Evolutionary conservation across 2,888 invertebrate genomes (phyloP), one percentile per base, ranked within the genome.

Genomic region (Oligia latruncula): DNA sequence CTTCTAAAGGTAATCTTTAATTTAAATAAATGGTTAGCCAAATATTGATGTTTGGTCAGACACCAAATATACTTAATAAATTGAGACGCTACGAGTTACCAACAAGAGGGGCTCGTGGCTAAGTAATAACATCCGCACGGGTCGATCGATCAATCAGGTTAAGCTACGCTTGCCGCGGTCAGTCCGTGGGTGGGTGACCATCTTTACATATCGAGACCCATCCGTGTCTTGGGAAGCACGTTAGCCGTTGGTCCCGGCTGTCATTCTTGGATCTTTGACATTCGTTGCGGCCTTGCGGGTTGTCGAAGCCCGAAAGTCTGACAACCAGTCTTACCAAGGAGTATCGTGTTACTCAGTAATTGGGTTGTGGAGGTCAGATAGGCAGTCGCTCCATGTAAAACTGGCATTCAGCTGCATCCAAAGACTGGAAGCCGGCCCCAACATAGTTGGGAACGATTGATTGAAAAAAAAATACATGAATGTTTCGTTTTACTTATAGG

Each of bases 1-100:
- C 95, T 35, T 84, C 93, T 67, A 97, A 97, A 93, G 94, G 96
- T 96, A 92, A 70, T 15, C 9, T 71, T 58, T 17, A 46, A 43
- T 35, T 52, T 23, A 13, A 23, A 13, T 70, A 13, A 15, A 13
- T 70, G 4, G 3, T 55, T 15, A 52, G 4, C 8, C 4, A 35
- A 35, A 23, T 70, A 23, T 6, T 20, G 13, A 6, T 2, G n/a
- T 67, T 11, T 17, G 46, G 9, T 43, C n/a, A n/a, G 43, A n/a
- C n/a, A 49, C 11, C 29, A 49, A 49, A 20, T 20, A 29, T 49
- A 40, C 40, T 40, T 40, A 20, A 11, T 13, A 29, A 29, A 67
- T 43, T 67, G n/a, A n/a, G 43, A 43, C 8, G n/a, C 15, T 43
- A 43, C 23, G 4, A 43, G 9, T n/a, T 9, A 15, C 8, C n/a